Base-by-base conservation (phyloP, 2,113 vertebrate genomes). In the Ptilorrhoa leucosticta region DNA sequence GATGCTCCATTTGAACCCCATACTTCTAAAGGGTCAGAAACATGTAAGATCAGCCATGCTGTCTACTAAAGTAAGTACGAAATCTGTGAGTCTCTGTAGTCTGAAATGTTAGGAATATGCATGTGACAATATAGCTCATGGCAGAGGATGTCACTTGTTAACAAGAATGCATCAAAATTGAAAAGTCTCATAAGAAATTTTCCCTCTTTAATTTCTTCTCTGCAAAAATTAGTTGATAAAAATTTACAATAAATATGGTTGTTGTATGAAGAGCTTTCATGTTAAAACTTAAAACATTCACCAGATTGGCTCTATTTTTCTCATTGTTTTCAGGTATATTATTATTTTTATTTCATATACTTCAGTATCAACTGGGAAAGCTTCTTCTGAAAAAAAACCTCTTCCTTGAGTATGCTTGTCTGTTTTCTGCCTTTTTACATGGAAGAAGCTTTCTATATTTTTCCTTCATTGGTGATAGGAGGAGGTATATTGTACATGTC, bases 341-440 rank as follows among this genome's bases (percentile, higher is more conserved):
- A 51, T 51, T 45, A 0, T 2, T 30, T 26, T 61, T 90, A 72
- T 86, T 73, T 40, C 9, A 65, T 33, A 45, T 40, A 60, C 11
- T 75, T 73, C 14, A 57, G 13, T 70, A 60, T 53, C 21, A 45
- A 1, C 15, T 69, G 30, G 3, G 10, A 61, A 73, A 63, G 17
- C 6, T 8, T 44, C 20, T 3, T 28, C 31, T 18, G 1, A 10
- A 28, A 26, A 77, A 54, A 27, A 31, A 3, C 0, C 4, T 51
- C 6, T 57, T 89, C 11, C 23, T 79, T 53, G 11, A 57, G 5
- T n/a, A 48, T 21, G 3, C 2, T 21, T 81, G 3, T 60, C 27
- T 68, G 2, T 14, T 89, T 91, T 48, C 18, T 87, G 21, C 11
- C 11, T 73, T 35, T 66, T 82, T 82, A 20, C 8, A 7, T 53